phyloP scores from a whole-genome alignment of 2,797 vertebrate species.

The Zalophus californianus region DNA sequence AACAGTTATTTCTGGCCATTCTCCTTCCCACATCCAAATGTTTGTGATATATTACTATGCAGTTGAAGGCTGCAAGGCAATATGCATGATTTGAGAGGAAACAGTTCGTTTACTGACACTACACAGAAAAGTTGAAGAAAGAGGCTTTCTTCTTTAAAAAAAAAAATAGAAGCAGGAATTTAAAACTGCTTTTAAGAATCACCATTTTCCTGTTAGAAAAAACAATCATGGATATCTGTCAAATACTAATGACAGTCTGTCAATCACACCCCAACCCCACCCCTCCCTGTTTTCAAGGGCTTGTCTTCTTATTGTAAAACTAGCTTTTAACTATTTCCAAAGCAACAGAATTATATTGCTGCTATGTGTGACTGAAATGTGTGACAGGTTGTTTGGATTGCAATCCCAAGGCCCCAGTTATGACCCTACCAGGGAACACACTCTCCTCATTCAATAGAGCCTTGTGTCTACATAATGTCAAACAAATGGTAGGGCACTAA shows the following conservation, averaged over 20 bases:
- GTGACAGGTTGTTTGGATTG: constrained; percentile 80
- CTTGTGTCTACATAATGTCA: constrained; percentile 79
- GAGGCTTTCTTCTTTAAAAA: constrained; percentile 48
- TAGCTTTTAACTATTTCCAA: constrained; percentile 80
- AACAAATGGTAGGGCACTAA: constrained; percentile 77
- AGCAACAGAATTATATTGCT: constrained; percentile 75
- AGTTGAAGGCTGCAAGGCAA: constrained; percentile 56
- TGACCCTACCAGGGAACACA: constrained; percentile 74
- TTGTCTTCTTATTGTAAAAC: constrained; percentile 81
- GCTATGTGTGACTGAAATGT: constrained; percentile 79
- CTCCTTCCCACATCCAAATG: constrained; percentile 67
- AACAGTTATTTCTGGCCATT: constrained; percentile 69
- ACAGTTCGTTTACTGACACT: constrained; percentile 70
- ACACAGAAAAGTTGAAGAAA: constrained; percentile 68
- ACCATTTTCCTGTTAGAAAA: constrained; percentile 75
- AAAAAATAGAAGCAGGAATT: constrained; percentile 42
- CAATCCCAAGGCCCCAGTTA: constrained; percentile 73
- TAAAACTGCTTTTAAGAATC: constrained; percentile 74
- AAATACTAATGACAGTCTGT: constrained; percentile 75
- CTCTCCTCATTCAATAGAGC: constrained; percentile 74
- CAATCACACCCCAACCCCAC: constrained; percentile 64
- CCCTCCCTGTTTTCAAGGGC: constrained; percentile 64
- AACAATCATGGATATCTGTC: constrained; percentile 69
- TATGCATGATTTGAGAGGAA: constrained; percentile 66
- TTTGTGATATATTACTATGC: constrained; percentile 67